Evolutionary conservation across 2,888 invertebrate genomes (phyloP).

Genomic region (Xestia c-nigrum): DNA sequence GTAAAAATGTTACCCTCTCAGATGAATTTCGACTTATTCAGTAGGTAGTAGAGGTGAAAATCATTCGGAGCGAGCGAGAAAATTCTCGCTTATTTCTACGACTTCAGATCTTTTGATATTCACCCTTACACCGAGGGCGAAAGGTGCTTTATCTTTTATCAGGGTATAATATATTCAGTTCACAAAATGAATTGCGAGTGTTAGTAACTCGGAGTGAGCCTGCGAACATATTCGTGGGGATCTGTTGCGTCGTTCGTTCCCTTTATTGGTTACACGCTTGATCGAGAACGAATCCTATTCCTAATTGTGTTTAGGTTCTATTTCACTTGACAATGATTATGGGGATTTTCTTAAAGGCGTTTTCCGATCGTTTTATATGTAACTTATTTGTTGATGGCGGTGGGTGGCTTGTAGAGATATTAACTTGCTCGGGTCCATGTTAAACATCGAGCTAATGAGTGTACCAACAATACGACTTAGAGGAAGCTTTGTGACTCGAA

Average conservation of each 20-base stretch:
- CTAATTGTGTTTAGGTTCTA: slow-evolving; percentile 80
- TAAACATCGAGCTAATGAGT: slow-evolving; percentile 76
- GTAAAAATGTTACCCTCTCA: slow-evolving; percentile 75
- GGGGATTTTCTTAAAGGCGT: slow-evolving; percentile 77
- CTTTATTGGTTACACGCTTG: slow-evolving; percentile 84
- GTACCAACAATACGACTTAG: slow-evolving; percentile 67
- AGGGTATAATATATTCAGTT: slow-evolving; percentile 88
- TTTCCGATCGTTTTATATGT: slow-evolving; percentile 83
- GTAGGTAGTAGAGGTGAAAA: slow-evolving; percentile 75
- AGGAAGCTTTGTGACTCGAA: slow-evolving; percentile 61
- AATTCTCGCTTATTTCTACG: slow-evolving; percentile 83
- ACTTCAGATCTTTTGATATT: slow-evolving; percentile 77
- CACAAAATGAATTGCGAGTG: slow-evolving; percentile 90
- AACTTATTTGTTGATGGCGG: slow-evolving; percentile 82
- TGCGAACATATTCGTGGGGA: slow-evolving; percentile 90
- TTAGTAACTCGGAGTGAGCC: slow-evolving; percentile 90
- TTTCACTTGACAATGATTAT: slow-evolving; percentile 76
- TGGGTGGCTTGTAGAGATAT: slow-evolving; percentile 77
- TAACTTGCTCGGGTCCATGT: slow-evolving; percentile 77
- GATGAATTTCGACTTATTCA: slow-evolving; percentile 74
- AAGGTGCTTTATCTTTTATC: slow-evolving; percentile 83
- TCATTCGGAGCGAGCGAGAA: slow-evolving; percentile 68
- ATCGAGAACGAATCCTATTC: slow-evolving; percentile 80
- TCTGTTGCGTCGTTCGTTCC: slow-evolving; percentile 88
- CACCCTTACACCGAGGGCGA: slow-evolving; percentile 75